These are phyloP conservation scores for Phrynocephalus vlangalii DNA, from an alignment of 2,797 vertebrate species.

Conservation along the genomic window DNA sequence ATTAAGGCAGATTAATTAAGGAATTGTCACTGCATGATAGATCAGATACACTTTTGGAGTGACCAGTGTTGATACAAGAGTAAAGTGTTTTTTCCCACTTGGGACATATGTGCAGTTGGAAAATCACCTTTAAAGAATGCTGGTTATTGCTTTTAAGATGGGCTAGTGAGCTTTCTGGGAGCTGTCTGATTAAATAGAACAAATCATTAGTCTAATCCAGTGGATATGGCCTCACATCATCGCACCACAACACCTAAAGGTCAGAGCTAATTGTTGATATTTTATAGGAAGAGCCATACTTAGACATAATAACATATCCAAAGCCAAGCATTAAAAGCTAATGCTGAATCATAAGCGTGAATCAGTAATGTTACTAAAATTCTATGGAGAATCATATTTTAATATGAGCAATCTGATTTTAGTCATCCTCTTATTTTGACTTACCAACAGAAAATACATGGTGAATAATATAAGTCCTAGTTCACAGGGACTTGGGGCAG, in stretches of 20 bases:
- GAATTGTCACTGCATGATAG: no score
- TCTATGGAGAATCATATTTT: background rate
- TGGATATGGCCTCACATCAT: background rate
- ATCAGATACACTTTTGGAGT: no score
- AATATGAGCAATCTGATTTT: background rate
- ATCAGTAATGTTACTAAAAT: background rate
- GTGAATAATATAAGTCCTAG: background rate
- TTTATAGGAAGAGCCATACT: background rate
- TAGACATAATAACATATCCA: background rate
- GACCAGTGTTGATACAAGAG: background rate
- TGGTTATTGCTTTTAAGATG: background rate
- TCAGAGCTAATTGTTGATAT: background rate
- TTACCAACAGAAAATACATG: background rate
- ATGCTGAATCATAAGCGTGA: no score
- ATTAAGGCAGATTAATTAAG: no score
- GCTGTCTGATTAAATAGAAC: background rate
- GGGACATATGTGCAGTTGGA: background rate
- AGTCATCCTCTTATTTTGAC: background rate
- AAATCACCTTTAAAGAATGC: background rate
- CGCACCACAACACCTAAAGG: background rate
- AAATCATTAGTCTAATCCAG: background rate
- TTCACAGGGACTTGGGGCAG: background rate
- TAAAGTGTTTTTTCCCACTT: background rate
- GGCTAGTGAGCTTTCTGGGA: background rate
- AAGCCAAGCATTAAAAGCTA: background rate